phyloP scores from a whole-genome alignment of 2,888 invertebrate species.

The Drosophila algonquin region DNA sequence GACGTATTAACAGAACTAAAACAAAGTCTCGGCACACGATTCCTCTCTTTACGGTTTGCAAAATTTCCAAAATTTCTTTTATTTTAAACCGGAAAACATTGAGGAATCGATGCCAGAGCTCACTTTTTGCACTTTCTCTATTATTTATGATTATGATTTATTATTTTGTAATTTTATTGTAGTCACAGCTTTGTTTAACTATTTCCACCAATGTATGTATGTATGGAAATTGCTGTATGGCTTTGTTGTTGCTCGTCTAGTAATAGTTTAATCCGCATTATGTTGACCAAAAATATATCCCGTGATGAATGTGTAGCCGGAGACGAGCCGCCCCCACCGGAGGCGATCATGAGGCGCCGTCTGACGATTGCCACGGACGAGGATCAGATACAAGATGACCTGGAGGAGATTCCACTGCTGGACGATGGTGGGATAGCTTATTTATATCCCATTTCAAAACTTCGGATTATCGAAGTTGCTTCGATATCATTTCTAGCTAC shows the following conservation, averaged over 20 bases:
- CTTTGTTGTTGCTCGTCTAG: conserved; percentile 57
- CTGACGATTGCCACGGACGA: conserved; percentile 81
- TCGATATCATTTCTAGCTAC: conserved; percentile 4
- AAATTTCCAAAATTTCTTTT: conserved; percentile 2
- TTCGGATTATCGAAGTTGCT: conserved; percentile 59
- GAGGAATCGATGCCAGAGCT: neutral
- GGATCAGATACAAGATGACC: conserved; percentile 75
- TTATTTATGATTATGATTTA: conserved; percentile 36
- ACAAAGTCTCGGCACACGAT: conserved; percentile 11
- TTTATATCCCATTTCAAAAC: conserved; percentile 20
- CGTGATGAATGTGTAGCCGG: conserved; percentile 56
- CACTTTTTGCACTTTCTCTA: conserved; percentile 69
- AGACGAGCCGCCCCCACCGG: conserved; percentile 56
- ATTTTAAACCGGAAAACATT: neutral
- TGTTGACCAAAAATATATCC: conserved; percentile 24
- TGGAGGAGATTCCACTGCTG: conserved; percentile 72
- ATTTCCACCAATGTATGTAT: conserved; percentile 75
- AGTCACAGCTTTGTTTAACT: conserved; percentile 70
- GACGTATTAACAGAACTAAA: conserved; percentile 44
- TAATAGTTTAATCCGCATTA: neutral
- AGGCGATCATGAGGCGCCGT: conserved; percentile 79
- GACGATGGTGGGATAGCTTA: conserved; percentile 79
- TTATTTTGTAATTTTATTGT: conserved; percentile 55
- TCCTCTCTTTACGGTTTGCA: neutral
- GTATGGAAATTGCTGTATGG: conserved; percentile 62